phyloP scores from a whole-genome alignment of 2,113 vertebrate genomes.

The Felis catus region F.catus_Fca126_mat1.0 CM031417.1:18370501-18371000 shows the following conservation, averaged over 20 bases:
- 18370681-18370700: not conserved
- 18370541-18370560: not conserved
- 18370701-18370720: not conserved
- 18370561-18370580: not conserved
- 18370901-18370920: not conserved
- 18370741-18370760: not conserved
- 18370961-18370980: not conserved
- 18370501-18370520: not conserved
- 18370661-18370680: not conserved
- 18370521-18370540: not conserved
- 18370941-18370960: not conserved
- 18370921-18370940: not conserved
- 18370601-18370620: not conserved
- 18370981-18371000: not conserved
- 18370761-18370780: not conserved
- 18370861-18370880: not conserved
- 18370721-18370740: not conserved
- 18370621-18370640: not conserved
- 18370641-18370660: not conserved
- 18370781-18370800: not conserved
- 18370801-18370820: not conserved
- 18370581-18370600: not conserved
- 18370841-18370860: not conserved
- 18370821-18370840: not conserved
- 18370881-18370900: not conserved